phyloP scores from a whole-genome alignment of 2,113 vertebrate species.

The Phodopus roborovskii region DNA sequence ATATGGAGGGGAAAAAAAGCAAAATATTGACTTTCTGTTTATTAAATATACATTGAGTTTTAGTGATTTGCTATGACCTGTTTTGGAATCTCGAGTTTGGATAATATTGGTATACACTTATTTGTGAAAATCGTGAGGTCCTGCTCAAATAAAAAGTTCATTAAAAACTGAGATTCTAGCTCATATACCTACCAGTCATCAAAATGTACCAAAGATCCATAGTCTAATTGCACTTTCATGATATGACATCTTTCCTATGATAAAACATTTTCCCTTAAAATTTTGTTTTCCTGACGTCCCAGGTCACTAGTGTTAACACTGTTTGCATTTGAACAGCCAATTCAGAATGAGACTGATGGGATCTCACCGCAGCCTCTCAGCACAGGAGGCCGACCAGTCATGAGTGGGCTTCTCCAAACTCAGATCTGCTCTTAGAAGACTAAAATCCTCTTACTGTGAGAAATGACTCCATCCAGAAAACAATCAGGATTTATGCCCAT shows the following conservation, averaged over 20 bases:
- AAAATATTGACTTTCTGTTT: slow-evolving; percentile 16
- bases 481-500: not conserved
- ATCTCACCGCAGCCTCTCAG: not conserved
- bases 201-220: slow-evolving; percentile 26
- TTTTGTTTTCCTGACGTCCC: not conserved
- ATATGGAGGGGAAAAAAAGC: not conserved
- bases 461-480: not conserved
- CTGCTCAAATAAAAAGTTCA: not conserved
- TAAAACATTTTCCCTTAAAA: not conserved
- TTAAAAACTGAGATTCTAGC: slow-evolving; percentile 34
- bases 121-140: slow-evolving; percentile 2
- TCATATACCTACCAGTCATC: not conserved
- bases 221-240: not conserved
- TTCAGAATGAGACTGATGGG: slow-evolving; percentile 41
- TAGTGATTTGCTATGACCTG: not conserved
- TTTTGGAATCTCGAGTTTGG: not conserved
- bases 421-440: not conserved
- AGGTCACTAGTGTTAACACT: not conserved
- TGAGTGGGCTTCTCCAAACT: not conserved
- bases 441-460: not conserved
- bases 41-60: slow-evolving; percentile 28
- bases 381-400: not conserved
- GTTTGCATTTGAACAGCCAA: slow-evolving; percentile 16
- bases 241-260: not conserved
- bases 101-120: not conserved